Conservation (phyloP, 1,140 invertebrate genomes). For the Carposina sasakii region DNA sequence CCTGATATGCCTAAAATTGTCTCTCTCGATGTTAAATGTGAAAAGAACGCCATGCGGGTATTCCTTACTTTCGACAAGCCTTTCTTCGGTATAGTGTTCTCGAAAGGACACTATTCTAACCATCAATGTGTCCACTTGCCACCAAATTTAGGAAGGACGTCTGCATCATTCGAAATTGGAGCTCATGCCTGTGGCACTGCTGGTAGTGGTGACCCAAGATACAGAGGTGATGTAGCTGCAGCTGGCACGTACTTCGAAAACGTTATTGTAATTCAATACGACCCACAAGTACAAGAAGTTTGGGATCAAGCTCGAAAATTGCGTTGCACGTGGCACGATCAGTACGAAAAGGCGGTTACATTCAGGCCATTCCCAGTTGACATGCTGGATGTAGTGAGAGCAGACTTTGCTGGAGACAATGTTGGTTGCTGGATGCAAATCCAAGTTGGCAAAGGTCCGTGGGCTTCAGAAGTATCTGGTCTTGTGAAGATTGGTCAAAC, state of each 20-base stretch:
- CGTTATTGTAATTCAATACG: constrained; percentile 95
- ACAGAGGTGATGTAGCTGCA: constrained; percentile 87
- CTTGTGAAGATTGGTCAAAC: constrained; percentile 96
- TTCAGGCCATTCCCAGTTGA: constrained; percentile 96
- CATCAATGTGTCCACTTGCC: constrained; percentile 93
- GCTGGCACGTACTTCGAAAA: constrained; percentile 96
- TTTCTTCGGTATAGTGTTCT: constrained; percentile 95
- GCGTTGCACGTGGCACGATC: constrained; percentile 95
- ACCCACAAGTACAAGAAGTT: constrained; percentile 95
- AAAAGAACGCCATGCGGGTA: constrained; percentile 95
- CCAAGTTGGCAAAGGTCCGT: constrained; percentile 95
- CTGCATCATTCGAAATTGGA: constrained; percentile 92
- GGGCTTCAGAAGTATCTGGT: constrained; percentile 95
- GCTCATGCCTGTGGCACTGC: constrained; percentile 93
- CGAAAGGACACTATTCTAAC: constrained; percentile 93
- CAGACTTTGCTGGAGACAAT: constrained; percentile 95
- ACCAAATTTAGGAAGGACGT: constrained; percentile 87
- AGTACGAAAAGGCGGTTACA: constrained; percentile 96
- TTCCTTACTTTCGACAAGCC: constrained; percentile 94
- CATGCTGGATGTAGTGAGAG: constrained; percentile 94
- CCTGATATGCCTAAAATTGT: constrained; percentile 94
- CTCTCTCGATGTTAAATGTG: constrained; percentile 93
- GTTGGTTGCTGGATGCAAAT: constrained; percentile 97
- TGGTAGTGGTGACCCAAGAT: constrained; percentile 90
- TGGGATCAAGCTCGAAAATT: constrained; percentile 96